Percentiles rank a stretch among this genome's conserved stretches.
Conservation (phyloP, 2,888 invertebrate species). For the Subacronicta megacephala region DNA sequence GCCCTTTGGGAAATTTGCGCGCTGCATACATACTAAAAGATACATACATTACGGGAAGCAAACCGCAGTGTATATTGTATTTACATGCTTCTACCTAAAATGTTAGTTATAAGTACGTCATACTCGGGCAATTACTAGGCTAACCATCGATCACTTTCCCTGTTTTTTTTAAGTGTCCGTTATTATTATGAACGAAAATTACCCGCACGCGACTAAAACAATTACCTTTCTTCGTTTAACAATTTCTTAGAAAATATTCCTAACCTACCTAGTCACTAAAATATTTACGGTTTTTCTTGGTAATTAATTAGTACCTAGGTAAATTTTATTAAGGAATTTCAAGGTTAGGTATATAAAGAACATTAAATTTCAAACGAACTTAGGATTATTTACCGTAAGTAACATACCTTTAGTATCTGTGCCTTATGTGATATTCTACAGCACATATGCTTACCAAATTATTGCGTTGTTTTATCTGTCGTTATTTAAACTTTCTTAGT, state of each 20-base stretch:
- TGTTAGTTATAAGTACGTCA: constrained; percentile 7
- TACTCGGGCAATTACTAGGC: background rate
- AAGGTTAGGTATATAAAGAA: too few relatives aligned
- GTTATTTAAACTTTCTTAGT: too few relatives aligned
- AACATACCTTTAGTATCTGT: too few relatives aligned
- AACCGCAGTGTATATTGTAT: constrained; percentile 31
- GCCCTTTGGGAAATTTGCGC: constrained; percentile 53
- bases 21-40: constrained; percentile 39
- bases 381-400: too few relatives aligned
- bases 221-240: constrained; percentile 7
- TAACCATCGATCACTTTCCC: constrained; percentile 18
- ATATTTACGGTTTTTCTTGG: background rate
- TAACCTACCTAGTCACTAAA: background rate
- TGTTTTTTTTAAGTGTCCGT: constrained; percentile 10
- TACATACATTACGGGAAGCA: constrained; percentile 24
- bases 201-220: constrained; percentile 6
- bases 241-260: background rate
- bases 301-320: too few relatives aligned
- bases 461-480: too few relatives aligned
- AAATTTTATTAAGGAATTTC: too few relatives aligned
- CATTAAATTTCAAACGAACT: too few relatives aligned
- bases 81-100: constrained; percentile 14
- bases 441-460: too few relatives aligned
- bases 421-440: too few relatives aligned
- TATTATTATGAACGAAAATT: constrained; percentile 5